These are phyloP conservation scores for Huso huso DNA, from an alignment of 2,797 vertebrate genomes.

Conservation along the genomic window DNA sequence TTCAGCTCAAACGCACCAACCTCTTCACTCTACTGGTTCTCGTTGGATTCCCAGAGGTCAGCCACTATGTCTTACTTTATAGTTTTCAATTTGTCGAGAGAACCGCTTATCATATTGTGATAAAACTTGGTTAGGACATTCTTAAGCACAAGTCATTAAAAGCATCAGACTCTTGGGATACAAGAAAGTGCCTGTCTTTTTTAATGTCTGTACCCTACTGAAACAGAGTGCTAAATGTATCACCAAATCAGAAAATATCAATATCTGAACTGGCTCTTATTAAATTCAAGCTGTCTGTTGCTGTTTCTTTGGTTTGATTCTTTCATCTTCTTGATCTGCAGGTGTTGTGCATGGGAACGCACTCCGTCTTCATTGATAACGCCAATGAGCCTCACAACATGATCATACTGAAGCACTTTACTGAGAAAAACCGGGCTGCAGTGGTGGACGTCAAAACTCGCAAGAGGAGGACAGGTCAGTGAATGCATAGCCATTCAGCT, in stretches of 20 bases:
- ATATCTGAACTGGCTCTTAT: not conserved
- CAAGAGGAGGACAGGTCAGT: constrained; percentile 87
- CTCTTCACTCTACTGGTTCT: constrained; percentile 91
- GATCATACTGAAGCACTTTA: constrained; percentile 93
- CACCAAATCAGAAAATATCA: not conserved
- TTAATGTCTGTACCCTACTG: not conserved
- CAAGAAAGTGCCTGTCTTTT: not conserved
- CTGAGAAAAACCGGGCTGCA: constrained; percentile 90
- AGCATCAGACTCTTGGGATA: not conserved
- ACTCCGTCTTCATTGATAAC: constrained; percentile 88
- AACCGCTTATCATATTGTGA: too few relatives aligned
- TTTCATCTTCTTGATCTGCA: constrained; percentile 30
- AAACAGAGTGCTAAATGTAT: too few relatives aligned
- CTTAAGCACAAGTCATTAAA: not conserved
- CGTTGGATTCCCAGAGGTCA: constrained; percentile 92
- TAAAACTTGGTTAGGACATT: not conserved
- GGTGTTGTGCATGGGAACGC: constrained; percentile 94
- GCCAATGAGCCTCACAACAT: constrained; percentile 89
- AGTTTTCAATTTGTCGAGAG: not conserved
- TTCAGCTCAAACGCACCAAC: constrained; percentile 84
- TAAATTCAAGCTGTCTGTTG: not conserved
- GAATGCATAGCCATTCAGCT: not conserved
- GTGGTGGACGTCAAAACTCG: constrained; percentile 90
- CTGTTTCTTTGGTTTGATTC: not conserved
- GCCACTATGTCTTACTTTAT: not conserved